Base-by-base conservation (phyloP, 2,113 vertebrate species). In the Erinaceus europaeus region DNA sequence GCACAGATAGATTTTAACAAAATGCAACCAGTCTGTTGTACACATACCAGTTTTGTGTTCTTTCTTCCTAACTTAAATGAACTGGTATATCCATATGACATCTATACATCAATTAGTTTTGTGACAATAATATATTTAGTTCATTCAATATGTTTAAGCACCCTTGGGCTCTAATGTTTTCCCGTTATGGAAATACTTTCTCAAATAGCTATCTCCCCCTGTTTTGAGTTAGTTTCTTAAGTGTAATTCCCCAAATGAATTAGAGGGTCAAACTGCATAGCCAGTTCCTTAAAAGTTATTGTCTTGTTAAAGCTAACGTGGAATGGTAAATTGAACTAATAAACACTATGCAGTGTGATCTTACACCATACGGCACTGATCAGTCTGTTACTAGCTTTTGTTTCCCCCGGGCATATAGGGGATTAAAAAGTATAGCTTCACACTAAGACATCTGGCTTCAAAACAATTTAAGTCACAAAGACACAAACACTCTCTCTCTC, bases 361-460 rank as follows among this genome's bases (percentile, higher is more conserved):
- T 86, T 90, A 84, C 17, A 90, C 90, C 92, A 93, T 92, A 91
- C 88, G 92, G 90, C 84, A 91, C 93, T 91, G 91, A 91, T 94
- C 90, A 95, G 52, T 90, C 76, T 91, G 86, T 92, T 93, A 91
- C 89, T 88, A 94, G 84, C 86, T 88, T 93, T 90, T 81, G 84
- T 88, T 93, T 89, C 86, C 80, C 92, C 52, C 76, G 81, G 76
- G 59, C 88, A 90, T 65, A 71, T 64, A 91, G 86, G 46, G 62
- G 73, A 92, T 91, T 94, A 84, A 94, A 92, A 92, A 77, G 62
- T 77, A 80, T 15, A 93, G 79, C 50, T 95, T 95, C 90, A 91
- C 84, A 92, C 90, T 86, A 91, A 91, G 89, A 92, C 89, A 94
- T 92, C 89, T 93, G 90, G 62, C 80, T 92, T 91, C 77, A 83